Base-by-base conservation (phyloP, 2,797 vertebrate genomes). In the Varecia variegata region DNA sequence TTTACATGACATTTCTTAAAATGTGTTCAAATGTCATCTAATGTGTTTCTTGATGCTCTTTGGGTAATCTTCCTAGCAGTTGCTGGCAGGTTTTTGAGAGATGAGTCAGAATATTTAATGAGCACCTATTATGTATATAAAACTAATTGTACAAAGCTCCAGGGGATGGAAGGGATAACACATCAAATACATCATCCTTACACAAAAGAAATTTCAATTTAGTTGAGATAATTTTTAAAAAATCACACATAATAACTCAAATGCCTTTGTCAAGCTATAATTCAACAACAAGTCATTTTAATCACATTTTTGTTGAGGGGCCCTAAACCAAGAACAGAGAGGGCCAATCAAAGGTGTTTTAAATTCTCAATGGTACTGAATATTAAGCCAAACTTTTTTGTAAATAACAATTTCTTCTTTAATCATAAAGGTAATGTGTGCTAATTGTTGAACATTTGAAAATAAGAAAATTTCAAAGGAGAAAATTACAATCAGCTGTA, bases 1-100 rank as follows among this genome's bases (percentile, higher is more conserved):
- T 92, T 84, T 79, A 45, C 50, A 85, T 76, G 38, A 93, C 88
- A 4, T 89, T 94, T 85, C 8, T 56, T 91, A 88, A 89, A 45
- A 60, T 71, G 20, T 80, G 35, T 60, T 89, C 20, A 70, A 67
- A 76, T 50, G 35, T 71, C 50, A 65, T 85, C 7, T 27, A 40
- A 87, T 52, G 3, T 43, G 20, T 76, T 80, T 60, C 43, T 91
- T 93, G 45, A 52, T n/a, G 40, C 30, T 88, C 52, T 77, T 77
- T 32, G 65, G 40, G 10, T 92, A 92, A 90, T 96, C 96, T 40
- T 32, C 52, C 35, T 47, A 97, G 67, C 7, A 92, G 35, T 20
- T 32, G 10, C n/a, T 88, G 73, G 50, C 21, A 80, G 50, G 27
- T 68, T 83, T 94, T 89, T 58, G 56, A 88, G 27, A 94, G 23